Conservation (phyloP, 2,797 vertebrate genomes). For the Coccyzus lansbergi region DNA sequence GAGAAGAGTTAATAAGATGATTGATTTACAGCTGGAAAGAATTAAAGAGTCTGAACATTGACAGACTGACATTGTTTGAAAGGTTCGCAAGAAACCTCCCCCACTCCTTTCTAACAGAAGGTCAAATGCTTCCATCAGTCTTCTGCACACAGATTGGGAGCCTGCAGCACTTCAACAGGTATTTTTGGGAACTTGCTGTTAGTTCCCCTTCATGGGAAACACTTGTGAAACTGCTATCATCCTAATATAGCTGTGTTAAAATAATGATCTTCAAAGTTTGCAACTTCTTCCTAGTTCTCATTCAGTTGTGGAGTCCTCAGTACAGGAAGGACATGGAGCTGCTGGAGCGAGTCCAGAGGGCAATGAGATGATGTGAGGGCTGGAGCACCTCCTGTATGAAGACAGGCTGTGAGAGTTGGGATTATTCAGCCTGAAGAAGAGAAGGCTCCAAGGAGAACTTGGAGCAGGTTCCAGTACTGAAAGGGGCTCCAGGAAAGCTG, state of each 20-base stretch:
- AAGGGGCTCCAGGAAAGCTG: no score
- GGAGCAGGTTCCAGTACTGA: no score
- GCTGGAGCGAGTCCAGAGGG: no score
- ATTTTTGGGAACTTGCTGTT: neutral
- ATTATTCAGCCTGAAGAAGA: no score
- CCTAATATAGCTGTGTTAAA: neutral
- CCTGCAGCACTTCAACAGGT: neutral
- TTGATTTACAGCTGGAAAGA: conserved; percentile 77
- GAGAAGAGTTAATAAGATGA: conserved; percentile 69
- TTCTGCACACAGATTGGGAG: conserved; percentile 4
- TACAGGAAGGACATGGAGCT: no score
- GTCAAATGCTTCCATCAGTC: neutral
- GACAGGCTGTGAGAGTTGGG: no score
- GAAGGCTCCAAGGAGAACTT: no score
- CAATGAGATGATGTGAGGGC: no score
- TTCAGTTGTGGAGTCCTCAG: no score
- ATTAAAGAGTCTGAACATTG: conserved; percentile 69
- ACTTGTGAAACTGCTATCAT: neutral
- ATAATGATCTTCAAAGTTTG: neutral
- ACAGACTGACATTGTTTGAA: conserved; percentile 58
- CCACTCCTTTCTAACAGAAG: neutral
- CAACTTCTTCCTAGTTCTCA: neutral
- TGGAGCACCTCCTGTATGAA: no score
- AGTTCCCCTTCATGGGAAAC: neutral
- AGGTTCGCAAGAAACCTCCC: neutral